These are phyloP conservation scores for Alces alces DNA, from an alignment of 2,113 vertebrate genomes.

Conservation along the genomic window DNA sequence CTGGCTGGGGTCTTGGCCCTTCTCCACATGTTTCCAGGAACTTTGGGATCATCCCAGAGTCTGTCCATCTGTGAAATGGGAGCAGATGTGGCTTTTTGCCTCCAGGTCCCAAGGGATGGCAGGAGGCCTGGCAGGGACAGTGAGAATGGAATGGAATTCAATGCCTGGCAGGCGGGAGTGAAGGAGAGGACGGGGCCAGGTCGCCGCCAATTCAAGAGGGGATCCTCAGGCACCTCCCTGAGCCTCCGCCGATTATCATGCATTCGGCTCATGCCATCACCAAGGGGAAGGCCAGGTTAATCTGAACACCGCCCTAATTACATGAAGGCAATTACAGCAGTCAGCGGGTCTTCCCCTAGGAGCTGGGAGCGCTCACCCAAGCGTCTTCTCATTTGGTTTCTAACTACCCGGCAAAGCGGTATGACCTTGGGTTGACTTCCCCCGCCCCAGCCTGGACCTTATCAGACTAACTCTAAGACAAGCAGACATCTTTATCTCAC, in stretches of 20 bases:
- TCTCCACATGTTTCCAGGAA: neutral
- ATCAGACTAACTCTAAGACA: neutral
- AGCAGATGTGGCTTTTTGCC: neutral
- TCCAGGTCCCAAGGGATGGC: no score
- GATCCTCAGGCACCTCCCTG: neutral
- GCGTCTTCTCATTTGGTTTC: neutral
- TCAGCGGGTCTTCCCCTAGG: neutral
- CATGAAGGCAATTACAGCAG: neutral
- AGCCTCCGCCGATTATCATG: neutral
- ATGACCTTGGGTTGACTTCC: neutral
- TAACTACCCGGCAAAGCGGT: neutral
- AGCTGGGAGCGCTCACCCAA: neutral
- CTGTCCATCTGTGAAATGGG: neutral
- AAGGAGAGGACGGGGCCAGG: neutral
- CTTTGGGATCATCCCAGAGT: neutral
- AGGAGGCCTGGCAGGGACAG: fast-evolving
- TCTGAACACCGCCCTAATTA: neutral
- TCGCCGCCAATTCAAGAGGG: neutral
- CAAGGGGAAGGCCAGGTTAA: constrained; percentile 18
- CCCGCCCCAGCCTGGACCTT: fast-evolving
- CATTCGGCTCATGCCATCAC: neutral
- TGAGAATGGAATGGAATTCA: fast-evolving
- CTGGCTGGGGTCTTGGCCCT: neutral
- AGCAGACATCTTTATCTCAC: neutral
- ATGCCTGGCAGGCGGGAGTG: neutral